Evolutionary conservation across 2,888 invertebrate species (phyloP).

Genomic region (Cheiracanthium punctorium): DNA sequence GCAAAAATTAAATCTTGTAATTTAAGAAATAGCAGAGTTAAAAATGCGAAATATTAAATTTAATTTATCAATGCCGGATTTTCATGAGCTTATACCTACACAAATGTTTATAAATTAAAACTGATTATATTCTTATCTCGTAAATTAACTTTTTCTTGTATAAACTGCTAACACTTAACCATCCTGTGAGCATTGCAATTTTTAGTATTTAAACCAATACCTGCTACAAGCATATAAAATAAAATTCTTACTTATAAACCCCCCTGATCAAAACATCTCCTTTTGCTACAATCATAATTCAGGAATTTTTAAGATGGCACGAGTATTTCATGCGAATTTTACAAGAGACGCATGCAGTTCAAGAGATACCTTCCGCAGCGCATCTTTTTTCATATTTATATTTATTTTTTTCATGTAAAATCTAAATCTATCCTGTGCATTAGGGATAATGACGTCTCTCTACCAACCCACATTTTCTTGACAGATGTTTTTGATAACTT

Average conservation of each 20-base stretch:
- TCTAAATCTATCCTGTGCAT: conserved; percentile 65
- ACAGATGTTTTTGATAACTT: conserved; percentile 67
- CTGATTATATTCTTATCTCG: no score
- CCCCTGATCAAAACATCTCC: conserved; percentile 34
- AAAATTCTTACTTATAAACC: conserved; percentile 29
- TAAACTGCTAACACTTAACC: no score
- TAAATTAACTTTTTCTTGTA: no score
- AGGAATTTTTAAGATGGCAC: conserved; percentile 57
- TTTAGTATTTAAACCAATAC: no score
- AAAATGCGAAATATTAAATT: no score
- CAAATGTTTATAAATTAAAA: no score
- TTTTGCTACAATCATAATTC: conserved; percentile 60
- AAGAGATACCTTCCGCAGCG: conserved; percentile 41
- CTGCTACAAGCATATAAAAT: no score
- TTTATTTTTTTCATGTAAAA: conserved; percentile 32
- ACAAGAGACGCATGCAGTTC: conserved; percentile 51
- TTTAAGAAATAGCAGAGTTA: no score
- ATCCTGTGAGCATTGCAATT: no score
- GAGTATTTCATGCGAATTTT: conserved; percentile 26
- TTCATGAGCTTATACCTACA: no score
- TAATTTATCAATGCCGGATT: no score
- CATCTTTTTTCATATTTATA: not conserved
- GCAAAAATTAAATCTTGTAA: no score
- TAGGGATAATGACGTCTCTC: conserved; percentile 62
- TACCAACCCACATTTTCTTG: conserved; percentile 51